phyloP scores from a whole-genome alignment of 2,797 vertebrate species.

The Chrosomus eos region DNA sequence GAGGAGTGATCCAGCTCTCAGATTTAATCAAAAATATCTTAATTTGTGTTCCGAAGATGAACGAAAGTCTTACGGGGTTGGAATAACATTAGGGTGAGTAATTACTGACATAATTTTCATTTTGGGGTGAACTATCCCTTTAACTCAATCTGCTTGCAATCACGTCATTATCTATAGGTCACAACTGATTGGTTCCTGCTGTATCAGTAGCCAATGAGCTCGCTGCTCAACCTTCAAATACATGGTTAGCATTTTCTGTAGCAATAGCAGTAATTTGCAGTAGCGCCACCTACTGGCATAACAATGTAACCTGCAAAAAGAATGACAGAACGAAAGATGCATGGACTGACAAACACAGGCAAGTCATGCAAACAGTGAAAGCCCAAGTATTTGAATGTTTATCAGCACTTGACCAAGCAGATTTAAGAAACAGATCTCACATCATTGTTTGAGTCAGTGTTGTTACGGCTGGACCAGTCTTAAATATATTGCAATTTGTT shows the following conservation, averaged over 20 bases:
- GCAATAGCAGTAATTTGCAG: not conserved
- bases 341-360: not conserved
- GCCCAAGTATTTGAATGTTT: not conserved
- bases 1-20: no score
- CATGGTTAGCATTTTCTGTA: no score
- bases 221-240: not conserved
- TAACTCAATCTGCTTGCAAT: not conserved
- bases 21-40: no score
- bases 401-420: not conserved
- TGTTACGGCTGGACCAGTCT: not conserved
- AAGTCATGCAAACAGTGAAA: slow-evolving; percentile 1
- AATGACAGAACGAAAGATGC: not conserved
- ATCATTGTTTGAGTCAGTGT: not conserved
- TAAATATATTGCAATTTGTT: not conserved
- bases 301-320: not conserved
- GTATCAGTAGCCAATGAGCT: not conserved
- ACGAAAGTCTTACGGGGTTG: no score
- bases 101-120: no score
- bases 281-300: not conserved
- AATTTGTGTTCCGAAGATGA: no score
- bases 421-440: not conserved
- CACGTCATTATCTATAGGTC: no score
- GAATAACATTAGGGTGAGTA: no score
- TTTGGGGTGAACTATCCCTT: no score
- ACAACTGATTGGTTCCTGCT: not conserved